Evolutionary conservation across 2,888 invertebrate species (phyloP).

Genomic region (Masnerella sp.): DNA sequence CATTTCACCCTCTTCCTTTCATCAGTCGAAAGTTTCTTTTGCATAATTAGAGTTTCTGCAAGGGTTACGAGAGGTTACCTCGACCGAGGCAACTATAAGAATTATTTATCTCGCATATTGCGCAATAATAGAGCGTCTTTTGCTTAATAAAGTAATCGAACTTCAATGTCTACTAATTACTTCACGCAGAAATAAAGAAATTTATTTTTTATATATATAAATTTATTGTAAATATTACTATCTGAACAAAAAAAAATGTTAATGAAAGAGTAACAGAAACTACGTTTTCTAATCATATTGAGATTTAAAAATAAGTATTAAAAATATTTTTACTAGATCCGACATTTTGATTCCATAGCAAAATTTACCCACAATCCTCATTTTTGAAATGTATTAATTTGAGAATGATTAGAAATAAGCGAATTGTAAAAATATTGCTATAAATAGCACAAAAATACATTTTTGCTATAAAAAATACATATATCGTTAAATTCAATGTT

Average conservation of each 20-base stretch:
- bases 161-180: constrained; percentile 27
- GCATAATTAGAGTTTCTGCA: constrained; percentile 65
- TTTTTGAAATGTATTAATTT: too few species aligned
- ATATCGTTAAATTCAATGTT: too few species aligned
- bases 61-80: constrained; percentile 61
- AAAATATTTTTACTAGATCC: too few species aligned
- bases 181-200: not conserved
- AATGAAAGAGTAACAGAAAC: too few species aligned
- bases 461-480: constrained; percentile 32
- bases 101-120: constrained; percentile 56
- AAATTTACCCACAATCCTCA: too few species aligned
- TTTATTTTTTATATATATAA: too few species aligned
- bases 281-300: too few species aligned
- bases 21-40: constrained; percentile 66
- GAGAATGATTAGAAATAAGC: not conserved
- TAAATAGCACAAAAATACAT: not conserved
- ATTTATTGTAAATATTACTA: too few species aligned
- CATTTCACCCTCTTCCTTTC: constrained; percentile 61
- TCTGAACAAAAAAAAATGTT: too few species aligned
- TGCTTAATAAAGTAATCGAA: constrained; percentile 38
- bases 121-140: constrained; percentile 26
- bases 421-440: not conserved
- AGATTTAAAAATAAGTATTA: too few species aligned
- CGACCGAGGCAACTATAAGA: constrained; percentile 49
- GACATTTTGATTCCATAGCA: too few species aligned